Percentiles rank a stretch among this genome's conserved stretches.
Evolutionary conservation across 2,113 vertebrate species (phyloP).

Genomic region (Brachyhypopomus gauderio): DNA sequence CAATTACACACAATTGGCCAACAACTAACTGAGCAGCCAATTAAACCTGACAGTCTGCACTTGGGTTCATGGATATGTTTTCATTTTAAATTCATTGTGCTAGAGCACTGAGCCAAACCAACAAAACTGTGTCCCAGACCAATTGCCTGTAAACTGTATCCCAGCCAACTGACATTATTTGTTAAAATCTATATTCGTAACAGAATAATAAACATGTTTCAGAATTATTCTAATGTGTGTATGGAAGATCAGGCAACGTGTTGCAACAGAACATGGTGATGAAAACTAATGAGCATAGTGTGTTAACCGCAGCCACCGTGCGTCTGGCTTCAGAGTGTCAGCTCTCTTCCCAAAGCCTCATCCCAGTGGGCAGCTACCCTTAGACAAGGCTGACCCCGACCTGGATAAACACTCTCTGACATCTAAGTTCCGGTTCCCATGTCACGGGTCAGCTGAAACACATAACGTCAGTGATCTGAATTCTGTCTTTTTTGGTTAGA

Average conservation of each 20-base stretch:
- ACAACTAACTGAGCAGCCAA: neutral
- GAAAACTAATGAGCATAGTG: neutral
- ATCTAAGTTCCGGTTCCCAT: slow-evolving; percentile 56
- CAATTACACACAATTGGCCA: no score
- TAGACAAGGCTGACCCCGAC: slow-evolving; percentile 46
- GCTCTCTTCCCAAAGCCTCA: slow-evolving; percentile 16
- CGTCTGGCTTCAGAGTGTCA: slow-evolving; percentile 11
- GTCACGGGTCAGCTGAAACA: slow-evolving; percentile 35
- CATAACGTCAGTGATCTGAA: slow-evolving; percentile 39
- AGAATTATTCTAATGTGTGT: neutral
- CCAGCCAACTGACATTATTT: neutral
- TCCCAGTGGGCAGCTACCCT: slow-evolving; percentile 36
- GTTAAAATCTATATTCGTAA: neutral
- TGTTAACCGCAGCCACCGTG: neutral
- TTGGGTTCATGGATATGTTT: neutral
- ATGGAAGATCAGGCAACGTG: neutral
- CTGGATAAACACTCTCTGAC: slow-evolving; percentile 61
- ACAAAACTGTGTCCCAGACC: neutral
- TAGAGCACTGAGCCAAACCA: neutral
- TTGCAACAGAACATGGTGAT: neutral
- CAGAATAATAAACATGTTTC: neutral
- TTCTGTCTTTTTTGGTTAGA: slow-evolving; percentile 54
- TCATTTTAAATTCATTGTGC: neutral
- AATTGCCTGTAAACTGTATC: neutral
- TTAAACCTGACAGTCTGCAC: neutral